Evolutionary conservation across 2,888 invertebrate genomes (phyloP), one percentile per base, ranked within the genome.

Genomic region (Xiphydria camelus): DNA sequence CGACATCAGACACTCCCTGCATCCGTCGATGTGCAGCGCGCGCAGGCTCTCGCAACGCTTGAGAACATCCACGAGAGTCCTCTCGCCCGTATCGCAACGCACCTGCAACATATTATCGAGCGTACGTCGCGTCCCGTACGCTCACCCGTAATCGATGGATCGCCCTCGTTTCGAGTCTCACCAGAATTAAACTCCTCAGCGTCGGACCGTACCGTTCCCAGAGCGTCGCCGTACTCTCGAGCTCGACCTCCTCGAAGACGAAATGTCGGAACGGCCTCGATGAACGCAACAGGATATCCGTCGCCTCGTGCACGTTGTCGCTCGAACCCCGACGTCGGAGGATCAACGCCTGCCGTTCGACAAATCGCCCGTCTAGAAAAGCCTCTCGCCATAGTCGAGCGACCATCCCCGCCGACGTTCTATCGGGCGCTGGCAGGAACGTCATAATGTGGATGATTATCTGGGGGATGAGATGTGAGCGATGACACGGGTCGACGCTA

Each of bases 1-100:
- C 2, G 87, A 84, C 86, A 89, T 88, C 51, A 89, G 84, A 14
- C 88, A 76, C 45, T 86, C 85, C 59, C 85, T 82, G 59, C 88
- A 89, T 41, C 81, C 80, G 51, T 82, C 80, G 39, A 89, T 79
- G 35, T 81, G 80, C 12, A 89, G 75, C 40, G 75, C 70, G 61
- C 80, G 79, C 44, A 89, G 72, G 59, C 81, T 81, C 12, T 75
- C 75, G 59, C 85, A 80, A 51, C 79, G 76, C 47, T 80, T 79
- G 26, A 87, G 61, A 33, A 86, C 80, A 42, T 80, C 73, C 33
- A 82, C 80, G 64, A 86, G 82, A 38, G 81, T 80, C 62, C 82
- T 84, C 60, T 86, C 85, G 61, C 81, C 81, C 45, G 85, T 75
- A 69, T 86, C 85, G 66, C 84, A 84, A 59, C 78, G 80, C 47